Percentiles rank a stretch among this genome's conserved stretches.
phyloP scores from a whole-genome alignment of 2,113 vertebrate species.

The Noctilio leporinus region DNA sequence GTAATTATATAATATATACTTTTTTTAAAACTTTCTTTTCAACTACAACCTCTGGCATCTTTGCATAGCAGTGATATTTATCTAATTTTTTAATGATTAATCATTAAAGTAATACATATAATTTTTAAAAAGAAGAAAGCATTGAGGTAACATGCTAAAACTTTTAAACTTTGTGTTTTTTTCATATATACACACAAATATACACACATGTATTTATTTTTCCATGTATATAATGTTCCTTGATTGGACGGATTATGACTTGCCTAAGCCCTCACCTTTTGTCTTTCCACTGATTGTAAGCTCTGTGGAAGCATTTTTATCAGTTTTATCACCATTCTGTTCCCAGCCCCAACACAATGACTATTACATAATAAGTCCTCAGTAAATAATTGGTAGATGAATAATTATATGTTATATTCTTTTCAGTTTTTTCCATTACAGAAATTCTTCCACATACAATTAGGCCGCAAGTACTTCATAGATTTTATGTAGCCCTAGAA shows the following conservation, averaged over 20 bases:
- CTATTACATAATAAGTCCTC: not conserved
- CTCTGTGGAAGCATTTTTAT: not conserved
- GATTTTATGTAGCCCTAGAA: not conserved
- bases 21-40: constrained; percentile 15
- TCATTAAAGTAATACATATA: not conserved
- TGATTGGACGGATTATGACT: not conserved
- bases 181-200: not conserved
- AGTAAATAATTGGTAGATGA: not conserved
- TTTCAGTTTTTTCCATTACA: not conserved
- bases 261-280: not conserved
- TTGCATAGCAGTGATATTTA: not conserved
- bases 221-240: not conserved
- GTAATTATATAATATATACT: not conserved
- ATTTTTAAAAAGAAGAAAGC: not conserved
- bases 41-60: not conserved
- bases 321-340: not conserved
- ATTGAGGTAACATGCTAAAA: not conserved
- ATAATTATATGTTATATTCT: not conserved
- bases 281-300: not conserved
- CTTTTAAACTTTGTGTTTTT: not conserved
- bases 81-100: not conserved
- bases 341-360: too few relatives aligned
- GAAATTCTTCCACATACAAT: not conserved
- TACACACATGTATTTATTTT: not conserved
- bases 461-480: not conserved